Base-by-base conservation (phyloP, 2,888 invertebrate species). In the Flexamia atlantica region DNA sequence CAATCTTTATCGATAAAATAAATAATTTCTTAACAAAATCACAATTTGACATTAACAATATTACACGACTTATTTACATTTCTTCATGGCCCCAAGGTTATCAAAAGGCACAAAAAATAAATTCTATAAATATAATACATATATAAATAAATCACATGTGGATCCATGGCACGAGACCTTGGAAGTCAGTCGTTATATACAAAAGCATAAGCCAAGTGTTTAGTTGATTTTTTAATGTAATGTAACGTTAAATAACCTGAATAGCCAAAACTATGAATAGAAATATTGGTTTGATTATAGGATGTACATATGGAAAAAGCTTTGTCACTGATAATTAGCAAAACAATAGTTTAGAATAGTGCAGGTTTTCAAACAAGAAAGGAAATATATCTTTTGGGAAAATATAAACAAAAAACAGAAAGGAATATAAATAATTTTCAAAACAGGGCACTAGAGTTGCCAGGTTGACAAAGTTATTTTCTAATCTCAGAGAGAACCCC, bases 141-240 rank as follows among this genome's bases (percentile, higher is more conserved):
- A 79, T 79, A 79, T 79, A 79, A 79, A 79, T 79, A 72, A 82
- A 82, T 82, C 82, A 82, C 82, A 82, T 36, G 53, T 82, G 12
- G 30, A 30, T 82, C 82, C 82, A 72, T 46, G 57, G 72, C 82
- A 81, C 40, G 3, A 7, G 53, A 60, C 46, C 70, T 0, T 72
- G 82, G 82, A 53, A 36, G 53, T 83, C 82, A 83, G 82, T 83
- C 82, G 32, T 36, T 57, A 74, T 83, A 83, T 74, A 83, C 60
- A 83, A 46, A 70, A 72, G 74, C 81, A 25, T 30, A 79, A 79
- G 79, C 79, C 79, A 79, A 30, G 25, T 50, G 50, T 46, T 76
- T 50, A 28, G 76, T 46, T 25, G 4, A 76, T 14, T 68, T 17
- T 60, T 4, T 23, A 60, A n/a, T n/a, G n/a, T 12, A 64, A 28